These are phyloP conservation scores for Syngnathoides biaculeatus DNA, from an alignment of 2,113 vertebrate genomes.

Conservation along the genomic window DNA sequence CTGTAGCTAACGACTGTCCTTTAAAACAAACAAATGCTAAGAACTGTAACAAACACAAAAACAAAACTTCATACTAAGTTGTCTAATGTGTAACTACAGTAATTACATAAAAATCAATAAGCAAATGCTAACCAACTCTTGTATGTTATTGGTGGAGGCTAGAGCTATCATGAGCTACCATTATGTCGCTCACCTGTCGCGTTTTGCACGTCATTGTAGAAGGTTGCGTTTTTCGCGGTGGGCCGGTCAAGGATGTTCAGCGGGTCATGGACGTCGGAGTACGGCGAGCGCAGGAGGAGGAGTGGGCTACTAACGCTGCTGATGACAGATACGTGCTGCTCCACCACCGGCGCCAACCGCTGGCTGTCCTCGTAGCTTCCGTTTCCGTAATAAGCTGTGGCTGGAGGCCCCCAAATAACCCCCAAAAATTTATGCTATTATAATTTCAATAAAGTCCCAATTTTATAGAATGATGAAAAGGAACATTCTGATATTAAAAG, in stretches of 20 bases:
- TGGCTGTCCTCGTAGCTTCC: constrained; percentile 81
- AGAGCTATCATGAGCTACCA: background rate
- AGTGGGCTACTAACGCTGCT: constrained; percentile 85
- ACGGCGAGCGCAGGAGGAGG: constrained; percentile 74
- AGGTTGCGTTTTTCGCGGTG: constrained; percentile 76
- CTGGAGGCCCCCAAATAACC: background rate
- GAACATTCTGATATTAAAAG: too few species aligned
- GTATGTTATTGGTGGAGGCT: background rate
- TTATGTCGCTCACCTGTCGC: constrained; percentile 50
- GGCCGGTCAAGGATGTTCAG: constrained; percentile 90
- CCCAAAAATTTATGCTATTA: background rate
- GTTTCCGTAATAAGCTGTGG: constrained; percentile 84
- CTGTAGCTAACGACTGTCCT: too few species aligned
- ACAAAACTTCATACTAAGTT: too few species aligned
- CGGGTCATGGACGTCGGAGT: constrained; percentile 88
- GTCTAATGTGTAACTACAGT: too few species aligned
- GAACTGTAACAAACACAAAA: too few species aligned
- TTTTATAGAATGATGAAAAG: too few species aligned
- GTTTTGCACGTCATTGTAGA: constrained; percentile 76
- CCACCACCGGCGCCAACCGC: constrained; percentile 84
- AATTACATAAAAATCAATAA: too few species aligned
- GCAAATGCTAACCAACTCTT: too few species aligned
- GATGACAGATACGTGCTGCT: constrained; percentile 96
- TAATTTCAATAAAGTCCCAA: too few species aligned
- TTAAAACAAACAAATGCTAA: too few species aligned